Evolutionary conservation across 2,113 vertebrate genomes (phyloP), one percentile per base, ranked within the genome.

Genomic region (Calypte anna): DNA sequence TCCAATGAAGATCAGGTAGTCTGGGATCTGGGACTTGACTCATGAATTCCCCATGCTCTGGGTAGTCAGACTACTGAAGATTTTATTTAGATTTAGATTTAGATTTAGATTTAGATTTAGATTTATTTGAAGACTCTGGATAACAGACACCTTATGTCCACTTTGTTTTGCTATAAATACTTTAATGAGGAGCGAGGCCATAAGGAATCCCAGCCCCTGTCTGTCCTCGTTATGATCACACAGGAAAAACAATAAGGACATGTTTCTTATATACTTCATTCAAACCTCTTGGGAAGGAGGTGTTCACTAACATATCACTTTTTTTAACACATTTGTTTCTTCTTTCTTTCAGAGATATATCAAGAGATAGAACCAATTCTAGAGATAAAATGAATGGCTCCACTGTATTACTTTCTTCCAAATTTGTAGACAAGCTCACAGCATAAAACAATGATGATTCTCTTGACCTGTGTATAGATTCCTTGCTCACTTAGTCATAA

Each of bases 251-350:
- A 68, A 8, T 57, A 90, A 51, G 10, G 64, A 48, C 44, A 53
- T 75, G 46, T 81, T 72, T 77, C 57, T 51, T 89, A 33, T 38
- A 12, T 40, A 43, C 11, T 83, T 83, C 14, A 30, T 77, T 86
- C 38, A 72, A 0, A 4, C 10, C 18, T 57, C 12, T 9, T 0
- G 0, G 10, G 17, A 25, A 40, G 7, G 19, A 46, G 14, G 28
- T 44, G 30, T 44, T 75, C 63, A 77, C 25, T 25, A 75, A 78
- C 9, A 75, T 8, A 57, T 0, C 57, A 31, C 1, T 19, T 74
- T 77, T 69, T 55, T 9, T 86, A 84, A 0, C 82, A 46, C 68
- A 24, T 67, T 55, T 28, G 78, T 81, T 80, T 77, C 4, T 36
- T 40, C 59, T 69, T 84, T 72, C 46, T 25, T 75, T 75, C 84